Evolutionary conservation across 2,888 invertebrate genomes (phyloP).

Genomic region (Eulithis prunata): DNA sequence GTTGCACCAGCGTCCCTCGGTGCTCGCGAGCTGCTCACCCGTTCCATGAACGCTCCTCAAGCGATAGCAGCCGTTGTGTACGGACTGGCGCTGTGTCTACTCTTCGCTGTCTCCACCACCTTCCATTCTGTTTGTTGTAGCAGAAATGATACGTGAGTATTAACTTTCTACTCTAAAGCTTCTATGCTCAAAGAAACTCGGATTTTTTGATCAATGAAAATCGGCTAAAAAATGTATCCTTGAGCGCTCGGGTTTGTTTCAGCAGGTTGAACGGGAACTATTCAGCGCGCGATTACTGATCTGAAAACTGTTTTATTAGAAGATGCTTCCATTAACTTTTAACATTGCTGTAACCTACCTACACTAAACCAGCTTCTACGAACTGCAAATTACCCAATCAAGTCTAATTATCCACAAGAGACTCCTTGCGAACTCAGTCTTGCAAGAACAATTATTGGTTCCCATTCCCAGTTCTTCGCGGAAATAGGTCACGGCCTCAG

Average conservation of each 20-base stretch:
- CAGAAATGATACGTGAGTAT: constrained; percentile 75
- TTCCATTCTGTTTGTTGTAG: constrained; percentile 95
- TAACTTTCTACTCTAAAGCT: background rate
- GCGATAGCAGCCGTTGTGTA: constrained; percentile 93
- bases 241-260: no score
- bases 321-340: no score
- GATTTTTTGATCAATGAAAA: no score
- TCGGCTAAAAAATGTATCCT: no score
- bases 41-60: constrained; percentile 90
- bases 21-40: constrained; percentile 88
- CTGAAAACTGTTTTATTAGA: no score
- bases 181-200: no score
- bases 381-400: constrained; percentile 27
- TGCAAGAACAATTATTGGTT: constrained; percentile 26
- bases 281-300: no score
- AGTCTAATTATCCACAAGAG: constrained; percentile 27
- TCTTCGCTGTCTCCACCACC: constrained; percentile 94
- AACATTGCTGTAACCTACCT: background rate
- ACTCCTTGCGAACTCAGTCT: constrained; percentile 18
- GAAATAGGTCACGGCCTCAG: constrained; percentile 36
- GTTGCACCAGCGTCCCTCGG: constrained; percentile 94
- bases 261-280: no score
- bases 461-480: constrained; percentile 30
- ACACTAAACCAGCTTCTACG: background rate
- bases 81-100: constrained; percentile 92